These are phyloP conservation scores for Cetonia aurata DNA, from an alignment of 2,888 invertebrate genomes.

Conservation along the genomic window DNA sequence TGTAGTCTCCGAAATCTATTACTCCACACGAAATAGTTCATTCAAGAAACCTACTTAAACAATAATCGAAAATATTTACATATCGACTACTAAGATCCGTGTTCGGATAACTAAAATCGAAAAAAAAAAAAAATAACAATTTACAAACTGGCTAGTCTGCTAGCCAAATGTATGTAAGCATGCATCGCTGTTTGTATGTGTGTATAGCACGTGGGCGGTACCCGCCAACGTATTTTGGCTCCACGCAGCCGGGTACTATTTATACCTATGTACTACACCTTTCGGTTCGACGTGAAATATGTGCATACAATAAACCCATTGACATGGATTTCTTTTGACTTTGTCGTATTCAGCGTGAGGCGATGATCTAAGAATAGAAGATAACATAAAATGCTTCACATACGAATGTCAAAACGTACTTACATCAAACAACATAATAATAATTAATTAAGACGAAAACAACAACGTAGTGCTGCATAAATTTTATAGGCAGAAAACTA, in stretches of 20 bases:
- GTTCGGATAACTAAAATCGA: background rate
- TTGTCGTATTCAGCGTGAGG: background rate
- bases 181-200: background rate
- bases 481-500: too few species aligned
- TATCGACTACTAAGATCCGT: background rate
- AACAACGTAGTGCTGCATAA: too few species aligned
- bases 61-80: too few species aligned
- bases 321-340: conserved; percentile 28
- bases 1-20: too few species aligned
- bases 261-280: conserved; percentile 33
- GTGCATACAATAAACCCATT: conserved; percentile 38
- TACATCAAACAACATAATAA: too few species aligned
- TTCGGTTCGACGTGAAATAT: conserved; percentile 22
- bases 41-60: too few species aligned
- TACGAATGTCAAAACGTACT: too few species aligned
- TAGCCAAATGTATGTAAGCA: background rate
- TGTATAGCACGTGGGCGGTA: conserved; percentile 16
- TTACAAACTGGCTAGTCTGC: conserved; percentile 1
- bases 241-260: conserved; percentile 21
- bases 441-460: too few species aligned
- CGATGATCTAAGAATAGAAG: too few species aligned
- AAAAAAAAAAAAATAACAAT: conserved; percentile 4
- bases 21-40: too few species aligned
- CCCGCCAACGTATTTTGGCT: conserved; percentile 37
- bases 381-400: too few species aligned